Conservation (phyloP, 2,113 vertebrate genomes). For the Hippocampus abdominalis region DNA sequence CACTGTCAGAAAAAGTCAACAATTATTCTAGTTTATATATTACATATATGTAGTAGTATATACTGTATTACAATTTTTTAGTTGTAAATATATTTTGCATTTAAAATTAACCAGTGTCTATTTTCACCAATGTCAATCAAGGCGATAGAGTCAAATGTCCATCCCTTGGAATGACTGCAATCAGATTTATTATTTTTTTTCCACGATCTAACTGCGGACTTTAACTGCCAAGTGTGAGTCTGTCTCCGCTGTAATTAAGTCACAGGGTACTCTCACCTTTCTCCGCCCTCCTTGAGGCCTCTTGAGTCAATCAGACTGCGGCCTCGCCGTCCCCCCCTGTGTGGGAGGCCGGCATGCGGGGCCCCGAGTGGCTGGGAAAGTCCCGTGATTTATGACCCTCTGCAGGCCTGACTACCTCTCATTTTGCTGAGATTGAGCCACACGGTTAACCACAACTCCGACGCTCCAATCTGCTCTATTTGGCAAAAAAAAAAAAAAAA, state of each 20-base stretch:
- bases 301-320: constrained; percentile 56
- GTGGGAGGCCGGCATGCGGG: constrained; percentile 57
- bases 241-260: constrained; percentile 56
- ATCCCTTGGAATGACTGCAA: not conserved
- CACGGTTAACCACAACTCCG: constrained; percentile 50
- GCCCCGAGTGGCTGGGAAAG: constrained; percentile 66
- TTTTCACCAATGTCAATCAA: not conserved
- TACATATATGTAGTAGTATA: too few relatives aligned
- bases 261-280: constrained; percentile 37
- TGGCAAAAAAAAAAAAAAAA: constrained; percentile 6
- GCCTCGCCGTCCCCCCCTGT: constrained; percentile 52
- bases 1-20: not conserved
- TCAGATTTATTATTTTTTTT: not conserved
- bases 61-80: too few relatives aligned
- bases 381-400: constrained; percentile 71
- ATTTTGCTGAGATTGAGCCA: constrained; percentile 51
- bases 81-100: too few relatives aligned
- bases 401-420: constrained; percentile 69
- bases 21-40: not conserved
- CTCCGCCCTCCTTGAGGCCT: constrained; percentile 18
- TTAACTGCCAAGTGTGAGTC: constrained; percentile 16
- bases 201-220: not conserved
- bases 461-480: constrained; percentile 45
- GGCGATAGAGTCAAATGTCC: not conserved
- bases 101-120: not conserved